Percentiles rank a stretch among this genome's conserved stretches.
phyloP scores from a whole-genome alignment of 2,797 vertebrate species.

The Euthynnus affinis region DNA sequence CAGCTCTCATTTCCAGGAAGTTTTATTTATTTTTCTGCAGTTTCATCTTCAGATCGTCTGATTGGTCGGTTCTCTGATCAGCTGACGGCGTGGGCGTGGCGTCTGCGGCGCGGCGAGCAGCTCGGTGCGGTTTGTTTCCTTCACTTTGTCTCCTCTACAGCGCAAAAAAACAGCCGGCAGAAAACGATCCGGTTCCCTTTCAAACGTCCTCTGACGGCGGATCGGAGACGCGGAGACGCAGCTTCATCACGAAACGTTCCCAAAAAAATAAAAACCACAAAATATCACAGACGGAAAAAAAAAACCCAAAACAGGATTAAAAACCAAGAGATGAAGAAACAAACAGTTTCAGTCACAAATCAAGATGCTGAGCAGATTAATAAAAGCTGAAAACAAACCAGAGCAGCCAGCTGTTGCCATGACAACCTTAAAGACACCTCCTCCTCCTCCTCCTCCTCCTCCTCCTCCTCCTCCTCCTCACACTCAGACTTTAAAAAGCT shows the following conservation, averaged over 20 bases:
- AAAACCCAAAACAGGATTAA: neutral
- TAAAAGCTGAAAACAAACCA: neutral
- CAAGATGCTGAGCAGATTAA: neutral
- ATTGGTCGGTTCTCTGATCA: too few species aligned
- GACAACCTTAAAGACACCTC: slow-evolving; percentile 9
- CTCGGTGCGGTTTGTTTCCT: neutral
- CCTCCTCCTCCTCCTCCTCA: too few species aligned
- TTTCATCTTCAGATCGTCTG: too few species aligned
- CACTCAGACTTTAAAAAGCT: too few species aligned
- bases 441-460: neutral
- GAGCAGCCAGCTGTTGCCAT: neutral
- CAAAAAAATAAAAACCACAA: slow-evolving; percentile 21
- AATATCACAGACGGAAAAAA: slow-evolving; percentile 18
- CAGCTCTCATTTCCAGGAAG: too few species aligned
- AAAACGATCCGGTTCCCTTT: neutral
- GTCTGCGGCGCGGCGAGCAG: too few species aligned
- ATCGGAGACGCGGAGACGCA: neutral
- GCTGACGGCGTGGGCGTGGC: too few species aligned
- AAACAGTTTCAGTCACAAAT: neutral
- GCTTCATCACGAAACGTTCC: slow-evolving; percentile 3
- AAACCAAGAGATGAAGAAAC: slow-evolving; percentile 24
- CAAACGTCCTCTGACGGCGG: neutral
- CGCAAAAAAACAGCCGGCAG: slow-evolving; percentile 28
- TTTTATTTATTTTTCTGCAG: too few species aligned
- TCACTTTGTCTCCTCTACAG: slow-evolving; percentile 24